Percentiles rank a stretch among this genome's conserved stretches.
phyloP scores from a whole-genome alignment of 53 echinoderm and acorn worm genomes.

The Holothuria scabra region DNA sequence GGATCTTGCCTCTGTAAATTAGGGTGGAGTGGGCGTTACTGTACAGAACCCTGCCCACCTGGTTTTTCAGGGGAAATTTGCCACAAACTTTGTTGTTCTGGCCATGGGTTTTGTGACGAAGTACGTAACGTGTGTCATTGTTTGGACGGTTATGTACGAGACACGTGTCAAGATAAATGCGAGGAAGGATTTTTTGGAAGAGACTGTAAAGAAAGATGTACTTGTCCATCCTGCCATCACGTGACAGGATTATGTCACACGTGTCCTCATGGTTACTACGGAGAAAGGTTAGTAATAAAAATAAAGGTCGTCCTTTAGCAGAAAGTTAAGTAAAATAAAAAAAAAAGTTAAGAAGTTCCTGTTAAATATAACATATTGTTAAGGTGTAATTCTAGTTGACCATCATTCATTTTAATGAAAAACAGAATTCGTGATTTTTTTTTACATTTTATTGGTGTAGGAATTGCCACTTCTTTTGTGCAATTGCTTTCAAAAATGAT shows the following conservation, averaged over 20 bases:
- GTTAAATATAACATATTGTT: too few species aligned
- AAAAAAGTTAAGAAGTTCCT: too few species aligned
- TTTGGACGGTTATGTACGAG: neutral
- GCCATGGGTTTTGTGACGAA: constrained; percentile 13
- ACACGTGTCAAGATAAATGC: constrained; percentile 5
- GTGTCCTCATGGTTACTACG: constrained; percentile 25
- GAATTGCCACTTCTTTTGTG: too few species aligned
- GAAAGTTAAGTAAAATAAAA: too few species aligned
- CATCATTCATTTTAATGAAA: too few species aligned
- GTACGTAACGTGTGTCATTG: neutral
- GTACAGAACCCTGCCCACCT: constrained; percentile 15
- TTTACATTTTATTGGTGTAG: too few species aligned
- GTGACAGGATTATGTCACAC: constrained; percentile 8
- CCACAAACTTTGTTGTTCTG: neutral
- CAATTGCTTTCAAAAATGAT: too few species aligned
- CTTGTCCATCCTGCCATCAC: constrained; percentile 36
- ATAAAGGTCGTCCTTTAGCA: too few species aligned
- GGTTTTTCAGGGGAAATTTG: constrained; percentile 8
- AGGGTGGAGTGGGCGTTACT: constrained; percentile 23
- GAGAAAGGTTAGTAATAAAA: constrained; percentile 12
- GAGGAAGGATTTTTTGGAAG: constrained; percentile 20
- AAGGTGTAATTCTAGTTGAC: too few species aligned
- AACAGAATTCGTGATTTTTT: too few species aligned
- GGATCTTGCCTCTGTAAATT: neutral
- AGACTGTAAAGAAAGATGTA: constrained; percentile 21